Evolutionary conservation across 2,797 vertebrate species (phyloP).

Genomic region (Pseudopleuronectes americanus): DNA sequence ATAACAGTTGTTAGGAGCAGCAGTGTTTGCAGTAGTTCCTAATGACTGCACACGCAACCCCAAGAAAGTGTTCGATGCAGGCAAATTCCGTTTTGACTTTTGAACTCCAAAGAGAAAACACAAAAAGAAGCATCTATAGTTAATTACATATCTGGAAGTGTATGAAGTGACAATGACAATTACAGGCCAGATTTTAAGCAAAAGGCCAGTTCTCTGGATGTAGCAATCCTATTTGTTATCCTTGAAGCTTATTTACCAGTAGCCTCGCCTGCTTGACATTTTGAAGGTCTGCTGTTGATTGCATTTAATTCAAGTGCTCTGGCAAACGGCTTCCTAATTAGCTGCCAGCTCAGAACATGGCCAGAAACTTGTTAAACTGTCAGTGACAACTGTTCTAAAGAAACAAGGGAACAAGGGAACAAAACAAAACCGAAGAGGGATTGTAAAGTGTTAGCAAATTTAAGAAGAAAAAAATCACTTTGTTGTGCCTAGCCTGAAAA

Average conservation of each 20-base stretch:
- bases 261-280: slow-evolving; percentile 50
- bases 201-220: slow-evolving; percentile 16
- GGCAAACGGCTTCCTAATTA: slow-evolving; percentile 66
- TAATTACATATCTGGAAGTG: background rate
- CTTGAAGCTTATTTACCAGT: slow-evolving; percentile 51
- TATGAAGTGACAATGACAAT: slow-evolving; percentile 8
- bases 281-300: slow-evolving; percentile 52
- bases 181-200: slow-evolving; percentile 15
- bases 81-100: background rate
- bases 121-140: background rate
- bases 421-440: background rate
- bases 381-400: slow-evolving; percentile 37
- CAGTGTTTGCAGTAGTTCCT: background rate
- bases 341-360: slow-evolving; percentile 43
- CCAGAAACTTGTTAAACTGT: slow-evolving; percentile 45
- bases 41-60: background rate
- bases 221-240: slow-evolving; percentile 35
- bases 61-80: background rate
- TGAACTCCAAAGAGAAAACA: slow-evolving; percentile 5
- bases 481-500: no score
- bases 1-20: background rate
- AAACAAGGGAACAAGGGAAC: slow-evolving; percentile 3
- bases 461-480: background rate
- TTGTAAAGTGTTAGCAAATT: background rate
- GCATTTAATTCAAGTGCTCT: slow-evolving; percentile 53